Evolutionary conservation across 2,888 invertebrate species (phyloP).

Genomic region (Cremastinae sp.): DNA sequence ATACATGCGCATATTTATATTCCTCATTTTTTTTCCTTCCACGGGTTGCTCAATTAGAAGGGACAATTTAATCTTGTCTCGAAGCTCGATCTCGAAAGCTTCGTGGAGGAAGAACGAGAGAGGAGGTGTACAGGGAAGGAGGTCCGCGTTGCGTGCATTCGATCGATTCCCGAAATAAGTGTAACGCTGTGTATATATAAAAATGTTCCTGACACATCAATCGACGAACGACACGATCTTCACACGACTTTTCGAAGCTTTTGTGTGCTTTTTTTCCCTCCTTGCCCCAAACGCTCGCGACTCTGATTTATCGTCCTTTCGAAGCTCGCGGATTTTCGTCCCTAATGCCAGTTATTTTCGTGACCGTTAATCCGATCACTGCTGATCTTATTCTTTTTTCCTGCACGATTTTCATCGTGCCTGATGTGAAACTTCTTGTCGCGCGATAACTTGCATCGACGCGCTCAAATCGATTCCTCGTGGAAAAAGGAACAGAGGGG

Average conservation of each 20-base stretch:
- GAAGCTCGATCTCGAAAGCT: conserved; percentile 54
- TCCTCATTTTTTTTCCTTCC: conserved; percentile 45
- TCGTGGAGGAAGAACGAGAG: conserved; percentile 32
- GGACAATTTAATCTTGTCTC: conserved; percentile 63
- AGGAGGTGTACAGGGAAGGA: conserved; percentile 49
- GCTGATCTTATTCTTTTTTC: background rate
- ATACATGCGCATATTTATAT: conserved; percentile 6
- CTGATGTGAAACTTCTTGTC: background rate
- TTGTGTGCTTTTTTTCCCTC: conserved; percentile 61
- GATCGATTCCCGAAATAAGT: conserved; percentile 68
- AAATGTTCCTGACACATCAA: conserved; percentile 49
- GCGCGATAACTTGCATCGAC: background rate
- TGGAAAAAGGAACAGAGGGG: too few relatives aligned
- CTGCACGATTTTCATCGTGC: background rate
- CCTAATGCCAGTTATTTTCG: conserved; percentile 71
- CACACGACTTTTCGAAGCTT: conserved; percentile 1
- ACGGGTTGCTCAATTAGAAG: conserved; percentile 59
- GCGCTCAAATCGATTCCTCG: background rate
- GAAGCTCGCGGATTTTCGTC: conserved; percentile 72
- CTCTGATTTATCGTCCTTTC: conserved; percentile 71
- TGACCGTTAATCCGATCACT: conserved; percentile 57
- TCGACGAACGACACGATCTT: conserved; percentile 50
- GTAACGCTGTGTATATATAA: background rate
- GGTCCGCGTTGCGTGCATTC: conserved; percentile 70
- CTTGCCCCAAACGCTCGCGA: conserved; percentile 51